Evolutionary conservation across 2,888 invertebrate genomes (phyloP).

Genomic region (Lepidocyrtinus sp.): DNA sequence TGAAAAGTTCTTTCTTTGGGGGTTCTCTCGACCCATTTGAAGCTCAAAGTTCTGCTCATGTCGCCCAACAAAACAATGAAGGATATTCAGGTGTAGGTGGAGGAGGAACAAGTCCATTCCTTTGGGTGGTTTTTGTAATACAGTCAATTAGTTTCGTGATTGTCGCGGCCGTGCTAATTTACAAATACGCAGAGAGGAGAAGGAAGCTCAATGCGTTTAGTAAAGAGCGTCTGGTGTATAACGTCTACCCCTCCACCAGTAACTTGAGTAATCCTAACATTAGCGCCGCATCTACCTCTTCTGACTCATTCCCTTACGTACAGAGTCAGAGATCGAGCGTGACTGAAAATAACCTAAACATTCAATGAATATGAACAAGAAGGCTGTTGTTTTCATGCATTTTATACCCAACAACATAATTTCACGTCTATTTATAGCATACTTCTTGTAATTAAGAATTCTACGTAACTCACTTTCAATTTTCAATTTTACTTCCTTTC

Average conservation of each 20-base stretch:
- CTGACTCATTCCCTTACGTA: constrained; percentile 30
- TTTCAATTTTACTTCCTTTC: no score
- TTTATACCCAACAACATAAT: no score
- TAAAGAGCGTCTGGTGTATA: constrained; percentile 61
- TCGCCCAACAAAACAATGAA: constrained; percentile 24
- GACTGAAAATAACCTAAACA: constrained; percentile 54
- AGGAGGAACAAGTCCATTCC: constrained; percentile 21
- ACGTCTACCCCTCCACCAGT: constrained; percentile 44
- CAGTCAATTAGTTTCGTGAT: constrained; percentile 52
- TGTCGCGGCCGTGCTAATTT: constrained; percentile 40
- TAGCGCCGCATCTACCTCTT: constrained; percentile 26
- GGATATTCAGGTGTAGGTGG: constrained; percentile 15
- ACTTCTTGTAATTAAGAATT: no score
- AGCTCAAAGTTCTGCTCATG: constrained; percentile 37
- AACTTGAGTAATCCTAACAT: constrained; percentile 46
- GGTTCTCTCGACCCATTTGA: constrained; percentile 20
- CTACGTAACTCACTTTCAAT: no score
- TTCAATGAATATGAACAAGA: neutral
- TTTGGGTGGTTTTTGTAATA: constrained; percentile 63
- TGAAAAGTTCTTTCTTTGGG: constrained; percentile 29
- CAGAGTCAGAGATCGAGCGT: constrained; percentile 45
- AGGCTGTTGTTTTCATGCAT: neutral
- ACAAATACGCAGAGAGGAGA: constrained; percentile 45
- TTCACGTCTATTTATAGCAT: no score
- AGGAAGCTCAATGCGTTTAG: constrained; percentile 53